phyloP scores from a whole-genome alignment of 92 coral and sea anemone genomes.

The Muricea muricata region DNA sequence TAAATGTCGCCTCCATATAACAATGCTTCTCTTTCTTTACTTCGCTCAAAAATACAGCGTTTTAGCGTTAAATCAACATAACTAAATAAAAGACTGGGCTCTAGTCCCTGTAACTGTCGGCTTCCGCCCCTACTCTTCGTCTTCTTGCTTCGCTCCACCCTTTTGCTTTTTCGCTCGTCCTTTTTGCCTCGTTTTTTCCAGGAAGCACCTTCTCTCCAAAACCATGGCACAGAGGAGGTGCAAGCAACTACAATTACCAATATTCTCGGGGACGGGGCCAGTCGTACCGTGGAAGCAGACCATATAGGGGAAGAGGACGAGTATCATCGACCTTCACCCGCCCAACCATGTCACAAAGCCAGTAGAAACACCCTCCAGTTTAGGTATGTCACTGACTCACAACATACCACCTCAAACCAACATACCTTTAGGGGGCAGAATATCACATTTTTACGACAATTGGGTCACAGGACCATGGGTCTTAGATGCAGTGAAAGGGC shows the following conservation, averaged over 20 bases:
- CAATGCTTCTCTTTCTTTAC: too few relatives aligned
- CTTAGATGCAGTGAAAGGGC: neutral
- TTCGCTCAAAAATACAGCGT: too few relatives aligned
- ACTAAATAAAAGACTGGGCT: neutral
- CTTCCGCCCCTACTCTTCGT: neutral
- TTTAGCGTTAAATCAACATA: too few relatives aligned
- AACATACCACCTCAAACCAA: neutral
- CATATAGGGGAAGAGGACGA: constrained; percentile 26
- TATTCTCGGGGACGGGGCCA: constrained; percentile 13
- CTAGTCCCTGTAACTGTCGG: neutral
- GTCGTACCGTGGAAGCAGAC: constrained; percentile 11
- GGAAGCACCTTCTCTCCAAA: constrained; percentile 27
- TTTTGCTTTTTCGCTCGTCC: too few relatives aligned
- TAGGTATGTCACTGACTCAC: constrained; percentile 37
- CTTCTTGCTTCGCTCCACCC: neutral
- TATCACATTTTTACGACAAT: constrained; percentile 34
- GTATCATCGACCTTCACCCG: neutral
- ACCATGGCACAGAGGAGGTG: constrained; percentile 53
- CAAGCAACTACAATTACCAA: constrained; percentile 4
- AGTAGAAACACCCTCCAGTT: neutral
- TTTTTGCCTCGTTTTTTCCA: neutral
- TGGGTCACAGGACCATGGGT: constrained; percentile 19
- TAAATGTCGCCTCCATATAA: too few relatives aligned
- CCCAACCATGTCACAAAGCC: neutral
- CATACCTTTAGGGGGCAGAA: constrained; percentile 36